Percentiles rank a stretch among this genome's conserved stretches.
Conservation (phyloP, 2,888 invertebrate genomes). For the Bellardia pandia region DNA sequence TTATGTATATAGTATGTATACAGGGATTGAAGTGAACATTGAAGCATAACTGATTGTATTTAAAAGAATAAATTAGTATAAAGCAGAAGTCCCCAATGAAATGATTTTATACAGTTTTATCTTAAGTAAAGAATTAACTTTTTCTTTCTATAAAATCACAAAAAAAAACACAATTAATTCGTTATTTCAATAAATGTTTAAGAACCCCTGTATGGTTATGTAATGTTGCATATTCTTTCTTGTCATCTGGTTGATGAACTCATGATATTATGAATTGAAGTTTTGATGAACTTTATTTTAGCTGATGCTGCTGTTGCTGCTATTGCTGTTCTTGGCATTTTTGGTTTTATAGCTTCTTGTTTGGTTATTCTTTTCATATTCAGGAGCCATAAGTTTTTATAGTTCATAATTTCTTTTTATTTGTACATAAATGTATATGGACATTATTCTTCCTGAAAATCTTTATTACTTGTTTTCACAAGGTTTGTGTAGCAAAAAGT, state of each 20-base stretch:
- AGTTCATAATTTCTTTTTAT: conserved; percentile 1
- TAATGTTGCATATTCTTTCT: conserved; percentile 5
- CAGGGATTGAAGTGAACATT: conserved; percentile 11
- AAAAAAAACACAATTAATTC: no score
- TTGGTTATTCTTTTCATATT: background rate
- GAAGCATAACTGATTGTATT: conserved; percentile 30
- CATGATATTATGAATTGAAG: conserved; percentile 27
- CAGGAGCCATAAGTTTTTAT: background rate
- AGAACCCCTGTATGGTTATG: background rate
- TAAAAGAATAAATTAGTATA: conserved; percentile 6
- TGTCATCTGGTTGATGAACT: conserved; percentile 38
- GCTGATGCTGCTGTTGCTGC: background rate
- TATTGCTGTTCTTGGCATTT: background rate
- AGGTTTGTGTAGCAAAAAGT: background rate
- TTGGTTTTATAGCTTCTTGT: conserved; percentile 6
- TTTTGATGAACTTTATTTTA: background rate
- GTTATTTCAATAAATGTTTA: background rate
- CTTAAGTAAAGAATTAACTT: no score
- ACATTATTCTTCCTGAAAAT: background rate
- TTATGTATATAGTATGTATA: background rate
- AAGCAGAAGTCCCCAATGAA: background rate
- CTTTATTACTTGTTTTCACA: conserved; percentile 3
- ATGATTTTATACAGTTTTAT: no score
- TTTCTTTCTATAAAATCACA: no score
- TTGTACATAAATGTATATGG: background rate